Percentiles rank a stretch among this genome's conserved stretches.
These are phyloP conservation scores for Stegophylla sp. DNA, from an alignment of 2,888 invertebrate species.

Conservation along the genomic window DNA sequence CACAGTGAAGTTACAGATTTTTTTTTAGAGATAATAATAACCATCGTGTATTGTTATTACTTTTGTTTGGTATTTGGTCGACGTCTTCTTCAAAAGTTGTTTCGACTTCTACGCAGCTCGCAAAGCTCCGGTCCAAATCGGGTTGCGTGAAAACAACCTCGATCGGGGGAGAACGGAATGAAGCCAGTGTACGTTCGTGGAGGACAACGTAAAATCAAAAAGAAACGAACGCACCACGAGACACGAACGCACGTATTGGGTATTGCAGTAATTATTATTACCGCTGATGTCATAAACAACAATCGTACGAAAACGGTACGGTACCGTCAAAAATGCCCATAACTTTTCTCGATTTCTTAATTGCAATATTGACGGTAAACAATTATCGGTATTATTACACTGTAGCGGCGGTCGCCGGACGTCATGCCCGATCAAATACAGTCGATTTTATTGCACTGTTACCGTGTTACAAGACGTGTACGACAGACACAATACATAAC, in stretches of 20 bases:
- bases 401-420: not conserved
- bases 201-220: not conserved
- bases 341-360: constrained; percentile 10
- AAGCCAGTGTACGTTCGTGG: too few relatives aligned
- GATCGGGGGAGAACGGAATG: not conserved
- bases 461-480: too few relatives aligned
- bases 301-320: constrained; percentile 23
- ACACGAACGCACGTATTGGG: not conserved
- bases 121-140: not conserved
- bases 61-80: not conserved
- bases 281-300: constrained; percentile 39
- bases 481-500: not conserved
- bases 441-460: not conserved
- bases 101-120: not conserved
- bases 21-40: not conserved
- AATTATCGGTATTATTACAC: not conserved
- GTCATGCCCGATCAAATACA: too few relatives aligned
- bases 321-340: not conserved
- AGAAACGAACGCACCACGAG: not conserved
- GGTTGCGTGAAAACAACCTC: not conserved
- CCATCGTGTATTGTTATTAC: not conserved
- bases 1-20: not conserved
- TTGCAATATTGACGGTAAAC: not conserved
- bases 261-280: not conserved
- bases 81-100: not conserved